Base-by-base conservation (phyloP, 2,113 vertebrate species). In the Hemiprocne comata region DNA sequence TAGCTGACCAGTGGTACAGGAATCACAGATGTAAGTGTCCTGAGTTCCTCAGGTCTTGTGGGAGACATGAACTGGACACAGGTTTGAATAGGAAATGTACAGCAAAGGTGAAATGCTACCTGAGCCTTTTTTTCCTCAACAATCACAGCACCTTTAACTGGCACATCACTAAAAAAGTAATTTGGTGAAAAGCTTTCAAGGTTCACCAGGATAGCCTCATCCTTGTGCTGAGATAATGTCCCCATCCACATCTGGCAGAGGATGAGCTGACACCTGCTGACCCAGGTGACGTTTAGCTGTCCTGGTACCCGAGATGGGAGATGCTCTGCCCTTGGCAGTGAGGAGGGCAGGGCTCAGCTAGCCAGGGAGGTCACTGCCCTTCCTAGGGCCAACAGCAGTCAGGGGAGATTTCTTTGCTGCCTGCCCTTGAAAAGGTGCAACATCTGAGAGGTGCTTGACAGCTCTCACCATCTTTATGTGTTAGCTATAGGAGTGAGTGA, bases 51-150 rank as follows among this genome's bases (percentile, higher is more conserved):
- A 75, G 48, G 14, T 69, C 34, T 84, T 0, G 0, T 14, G 31
- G 36, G 33, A 72, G 29, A 18, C 0, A 1, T 4, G 60, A 53
- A 40, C 9, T 0, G 1, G 25, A 26, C 46, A 51, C 66, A 87
- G 73, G 46, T 48, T 48, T 48, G 46, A 48, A 48, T 11, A 48
- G 28, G 20, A 51, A 60, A 42, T 2, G 9, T 23, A 23, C 24
- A 87, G 33, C n/a, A 58, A 62, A 83, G 29, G 60, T 66, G 62
- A 87, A 85, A 58, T 55, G 18, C 21, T 80, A 38, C 31, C 74
- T 42, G 26, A 82, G 20, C 17, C 2, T 29, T 69, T 70, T 69
- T 55, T 40, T 11, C 12, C 38, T 70, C 26, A 46, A 26, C 6
- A 61, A 18, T 42, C 51, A 40, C 24, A 57, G 13, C 12, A 60